Conservation (phyloP, 2,113 vertebrate genomes). For the Cheirogaleus medius region DNA sequence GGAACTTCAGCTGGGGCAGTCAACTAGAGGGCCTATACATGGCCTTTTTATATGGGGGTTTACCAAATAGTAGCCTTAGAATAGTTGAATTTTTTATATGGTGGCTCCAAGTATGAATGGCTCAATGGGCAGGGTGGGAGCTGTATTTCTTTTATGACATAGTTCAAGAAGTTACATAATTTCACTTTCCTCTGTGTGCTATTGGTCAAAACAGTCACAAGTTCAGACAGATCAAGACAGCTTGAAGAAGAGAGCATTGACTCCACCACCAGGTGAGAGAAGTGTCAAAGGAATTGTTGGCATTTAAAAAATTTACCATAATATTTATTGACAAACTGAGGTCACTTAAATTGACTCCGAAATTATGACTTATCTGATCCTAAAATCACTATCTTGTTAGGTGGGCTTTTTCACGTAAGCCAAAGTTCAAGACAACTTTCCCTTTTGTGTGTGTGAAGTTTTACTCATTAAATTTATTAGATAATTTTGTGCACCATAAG, state of each 20-base stretch:
- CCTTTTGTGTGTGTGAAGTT: not conserved
- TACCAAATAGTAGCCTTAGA: not conserved
- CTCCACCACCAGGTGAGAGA: not conserved
- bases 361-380: not conserved
- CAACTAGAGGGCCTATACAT: accelerated
- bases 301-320: not conserved
- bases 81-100: not conserved
- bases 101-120: not conserved
- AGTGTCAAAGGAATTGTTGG: not conserved
- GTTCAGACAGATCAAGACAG: not conserved
- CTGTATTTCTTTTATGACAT: not conserved
- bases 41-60: not conserved
- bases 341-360: not conserved
- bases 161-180: not conserved
- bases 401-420: not conserved
- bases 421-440: not conserved
- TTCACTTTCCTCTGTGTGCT: not conserved
- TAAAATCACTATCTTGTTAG: not conserved
- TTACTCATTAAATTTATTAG: not conserved
- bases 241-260: not conserved
- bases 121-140: not conserved
- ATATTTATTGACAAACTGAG: not conserved
- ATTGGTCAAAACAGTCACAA: not conserved
- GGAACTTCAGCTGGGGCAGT: too few relatives aligned
- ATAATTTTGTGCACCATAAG: not conserved